These are phyloP conservation scores for Pipra filicauda DNA, from an alignment of 2,113 vertebrate species.

Conservation along the genomic window DNA sequence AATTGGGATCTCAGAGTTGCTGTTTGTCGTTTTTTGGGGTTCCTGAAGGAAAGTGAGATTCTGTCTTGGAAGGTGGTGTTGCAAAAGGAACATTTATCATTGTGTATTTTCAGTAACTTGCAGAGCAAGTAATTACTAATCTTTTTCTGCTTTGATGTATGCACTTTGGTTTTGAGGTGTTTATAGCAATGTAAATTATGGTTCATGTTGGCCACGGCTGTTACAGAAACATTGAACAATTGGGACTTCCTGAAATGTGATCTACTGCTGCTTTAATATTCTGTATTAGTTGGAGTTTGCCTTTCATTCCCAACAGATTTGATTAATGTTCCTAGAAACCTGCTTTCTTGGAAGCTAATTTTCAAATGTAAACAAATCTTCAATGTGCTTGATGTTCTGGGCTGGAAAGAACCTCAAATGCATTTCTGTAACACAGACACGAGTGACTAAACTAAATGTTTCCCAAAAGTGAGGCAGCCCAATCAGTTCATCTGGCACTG, in stretches of 20 bases:
- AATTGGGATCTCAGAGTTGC: not conserved
- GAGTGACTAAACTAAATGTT: not conserved
- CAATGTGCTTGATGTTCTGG: not conserved
- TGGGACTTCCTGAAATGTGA: slow-evolving; percentile 14
- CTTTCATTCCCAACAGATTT: slow-evolving; percentile 5
- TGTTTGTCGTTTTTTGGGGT: not conserved
- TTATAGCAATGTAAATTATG: not conserved
- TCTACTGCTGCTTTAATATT: not conserved
- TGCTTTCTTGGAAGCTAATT: slow-evolving; percentile 32
- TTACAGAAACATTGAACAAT: not conserved
- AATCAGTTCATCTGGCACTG: not conserved
- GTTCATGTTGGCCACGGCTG: not conserved
- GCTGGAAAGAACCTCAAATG: not conserved
- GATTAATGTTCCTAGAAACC: slow-evolving; percentile 47
- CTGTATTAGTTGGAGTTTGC: not conserved
- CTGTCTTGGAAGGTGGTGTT: not conserved
- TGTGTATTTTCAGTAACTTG: not conserved
- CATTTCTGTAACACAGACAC: not conserved
- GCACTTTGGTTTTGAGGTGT: not conserved
- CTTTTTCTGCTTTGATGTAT: not conserved
- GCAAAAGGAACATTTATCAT: not conserved
- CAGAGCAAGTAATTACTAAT: not conserved
- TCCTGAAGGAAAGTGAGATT: not conserved
- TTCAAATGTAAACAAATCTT: slow-evolving; percentile 20
- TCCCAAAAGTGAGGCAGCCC: not conserved